Percentiles rank a stretch among this genome's conserved stretches.
These are phyloP conservation scores for Tonatia bakeri DNA, from an alignment of 2,113 vertebrate species.

Conservation along the genomic window DNA sequence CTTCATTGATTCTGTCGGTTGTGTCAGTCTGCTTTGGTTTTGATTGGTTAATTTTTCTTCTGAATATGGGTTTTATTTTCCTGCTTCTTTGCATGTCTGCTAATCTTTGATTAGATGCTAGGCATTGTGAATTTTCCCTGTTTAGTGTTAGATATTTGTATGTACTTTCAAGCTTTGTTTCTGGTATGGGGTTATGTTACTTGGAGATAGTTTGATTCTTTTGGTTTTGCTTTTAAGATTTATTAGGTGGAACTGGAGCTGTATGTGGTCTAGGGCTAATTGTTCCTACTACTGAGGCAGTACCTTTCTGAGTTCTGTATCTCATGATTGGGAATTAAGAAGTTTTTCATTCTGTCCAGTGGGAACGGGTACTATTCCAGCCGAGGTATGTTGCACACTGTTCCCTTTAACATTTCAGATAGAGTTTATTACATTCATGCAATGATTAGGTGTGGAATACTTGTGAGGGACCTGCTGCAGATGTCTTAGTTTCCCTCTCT, in stretches of 20 bases:
- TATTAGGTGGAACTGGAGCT: neutral
- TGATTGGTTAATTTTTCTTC: neutral
- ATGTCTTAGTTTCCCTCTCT: neutral
- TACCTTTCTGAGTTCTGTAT: neutral
- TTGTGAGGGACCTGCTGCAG: neutral
- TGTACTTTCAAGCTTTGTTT: neutral
- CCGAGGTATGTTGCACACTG: neutral
- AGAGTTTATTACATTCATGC: neutral
- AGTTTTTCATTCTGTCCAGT: neutral
- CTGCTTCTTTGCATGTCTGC: neutral
- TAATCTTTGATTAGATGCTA: neutral
- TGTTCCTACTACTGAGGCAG: neutral
- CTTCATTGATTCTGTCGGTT: neutral
- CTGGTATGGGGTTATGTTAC: neutral
- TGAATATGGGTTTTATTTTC: neutral
- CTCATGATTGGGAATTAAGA: neutral
- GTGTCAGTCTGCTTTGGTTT: neutral
- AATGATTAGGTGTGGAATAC: neutral
- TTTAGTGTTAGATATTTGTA: neutral
- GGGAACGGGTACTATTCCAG: neutral
- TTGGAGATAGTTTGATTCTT: neutral
- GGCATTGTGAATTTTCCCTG: neutral
- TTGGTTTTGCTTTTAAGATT: neutral
- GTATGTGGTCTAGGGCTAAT: neutral
- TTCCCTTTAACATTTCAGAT: neutral